Evolutionary conservation across 92 coral and sea anemone genomes (phyloP), one percentile per base, ranked within the genome.

Genomic region (Heliopora coerulea): DNA sequence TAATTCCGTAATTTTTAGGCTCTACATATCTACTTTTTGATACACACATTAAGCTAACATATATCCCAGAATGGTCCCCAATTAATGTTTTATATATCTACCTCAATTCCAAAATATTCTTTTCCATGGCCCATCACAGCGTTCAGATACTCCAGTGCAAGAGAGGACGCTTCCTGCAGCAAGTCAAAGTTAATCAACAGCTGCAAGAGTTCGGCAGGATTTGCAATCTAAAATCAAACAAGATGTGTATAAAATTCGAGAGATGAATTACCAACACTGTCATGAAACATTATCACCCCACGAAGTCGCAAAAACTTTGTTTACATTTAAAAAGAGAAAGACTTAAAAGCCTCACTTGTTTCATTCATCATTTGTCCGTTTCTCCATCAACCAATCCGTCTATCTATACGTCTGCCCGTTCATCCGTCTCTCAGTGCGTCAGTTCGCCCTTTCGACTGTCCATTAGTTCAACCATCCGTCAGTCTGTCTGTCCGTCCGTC

Each of bases 71-170:
- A n/a, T n/a, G n/a, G n/a, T n/a, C n/a, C n/a, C n/a, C n/a, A n/a
- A n/a, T n/a, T n/a, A n/a, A n/a, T n/a, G n/a, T n/a, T n/a, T n/a
- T n/a, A n/a, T n/a, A n/a, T n/a, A n/a, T n/a, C 18, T 64, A 91
- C 98, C 96, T 85, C 83, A 29, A 93, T 78, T 40, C 98, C 98
- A 50, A 93, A 93, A 65, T 93, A 89, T 28, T 93, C 98, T 54
- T 87, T 93, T 31, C 98, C 98, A 17, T 80, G 86, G 42, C 98
- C 98, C 57, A 89, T 84, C n/a, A 88, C 95, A 24, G 98, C 98
- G 57, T 82, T 74, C 19, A 89, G 85, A 76, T 83, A 93, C 49
- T 93, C 95, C 40, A 87, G 66, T 19, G 98, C 93, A 49, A 93
- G 83, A 17, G 61, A 42, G 23, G 77, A 85, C 0, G 98, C 98